A percentile compares a stretch with the other conserved stretches of the same genome.
Evolutionary conservation across 2,797 vertebrate genomes (phyloP).

Genomic region (Mormyrops attenuatus): DNA sequence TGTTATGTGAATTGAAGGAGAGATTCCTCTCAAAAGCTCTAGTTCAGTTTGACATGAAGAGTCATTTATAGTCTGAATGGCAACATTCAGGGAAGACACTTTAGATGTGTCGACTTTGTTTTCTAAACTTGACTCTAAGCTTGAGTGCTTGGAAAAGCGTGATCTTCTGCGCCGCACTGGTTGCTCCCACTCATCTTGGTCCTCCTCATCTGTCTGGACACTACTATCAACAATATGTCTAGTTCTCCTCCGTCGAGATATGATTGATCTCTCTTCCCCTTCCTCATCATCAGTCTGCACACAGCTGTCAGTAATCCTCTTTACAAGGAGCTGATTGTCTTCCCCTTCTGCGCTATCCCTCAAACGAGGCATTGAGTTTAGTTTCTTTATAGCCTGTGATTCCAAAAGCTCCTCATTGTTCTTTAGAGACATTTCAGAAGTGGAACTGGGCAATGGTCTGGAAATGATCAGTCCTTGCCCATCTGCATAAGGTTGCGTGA

Average conservation of each 20-base stretch:
- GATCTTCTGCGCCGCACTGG: slow-evolving; percentile 84
- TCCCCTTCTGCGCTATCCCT: slow-evolving; percentile 78
- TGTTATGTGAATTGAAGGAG: slow-evolving; percentile 89
- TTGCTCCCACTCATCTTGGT: slow-evolving; percentile 85
- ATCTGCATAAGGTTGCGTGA: slow-evolving; percentile 62
- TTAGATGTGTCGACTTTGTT: slow-evolving; percentile 58
- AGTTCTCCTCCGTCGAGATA: slow-evolving; percentile 73
- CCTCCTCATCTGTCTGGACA: slow-evolving; percentile 90
- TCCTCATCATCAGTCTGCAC: slow-evolving; percentile 97
- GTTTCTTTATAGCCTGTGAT: slow-evolving; percentile 78
- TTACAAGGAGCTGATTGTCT: slow-evolving; percentile 60
- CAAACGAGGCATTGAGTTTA: slow-evolving; percentile 90
- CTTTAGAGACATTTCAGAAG: slow-evolving; percentile 88
- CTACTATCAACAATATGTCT: slow-evolving; percentile 91
- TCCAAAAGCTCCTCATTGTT: slow-evolving; percentile 75
- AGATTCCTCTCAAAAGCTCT: slow-evolving; percentile 79
- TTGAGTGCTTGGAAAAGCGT: slow-evolving; percentile 76
- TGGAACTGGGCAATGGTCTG: slow-evolving; percentile 81
- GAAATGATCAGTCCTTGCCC: slow-evolving; percentile 55
- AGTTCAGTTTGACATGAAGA: slow-evolving; percentile 93
- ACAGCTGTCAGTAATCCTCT: slow-evolving; percentile 83
- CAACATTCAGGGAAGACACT: slow-evolving; percentile 75
- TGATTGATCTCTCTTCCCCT: slow-evolving; percentile 81
- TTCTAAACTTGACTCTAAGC: slow-evolving; percentile 61
- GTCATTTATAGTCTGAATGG: slow-evolving; percentile 90